Base-by-base conservation (phyloP, 2,888 invertebrate species). In the Cerceris rybyensis region DNA sequence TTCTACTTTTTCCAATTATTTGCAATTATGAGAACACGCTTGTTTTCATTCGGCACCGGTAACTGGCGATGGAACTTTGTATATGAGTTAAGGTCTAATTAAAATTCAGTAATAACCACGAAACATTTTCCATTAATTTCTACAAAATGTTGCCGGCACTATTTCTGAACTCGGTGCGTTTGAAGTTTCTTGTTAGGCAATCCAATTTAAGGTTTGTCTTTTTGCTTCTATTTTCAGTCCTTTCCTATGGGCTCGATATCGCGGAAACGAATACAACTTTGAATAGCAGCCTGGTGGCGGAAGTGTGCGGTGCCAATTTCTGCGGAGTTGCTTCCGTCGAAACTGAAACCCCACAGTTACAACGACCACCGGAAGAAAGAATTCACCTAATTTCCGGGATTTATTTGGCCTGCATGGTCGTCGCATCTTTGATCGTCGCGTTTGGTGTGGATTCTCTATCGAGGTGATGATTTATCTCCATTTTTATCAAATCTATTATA, bases 401-500 rank as follows among this genome's bases (percentile, higher is more conserved):
- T 78, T 98, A 97, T 92, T 93, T 98, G 7, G 95, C 94, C 0
- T 98, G 97, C 88, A 97, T 98, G 94, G 93, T 95, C 0, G 90
- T 93, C 0, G 98, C 98, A 0, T 95, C 96, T 14, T 84, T 96
- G 7, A 94, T 97, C 66, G 95, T 98, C 5, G 94, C 95, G 0
- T 92, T 97, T 46, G 96, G 97, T 17, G 96, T 98, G 0, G 98
- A 98, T 92, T 96, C 97, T 0, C 93, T 97, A 5, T 94, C 95
- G 65, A 95, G 96, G 96, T 97, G 92, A 86, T 87, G 46, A 64
- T 55, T 14, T 6, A 49, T 42, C 43, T n/a, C 13, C 11, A n/a
- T 2, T n/a, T 57, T 7, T 13, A 11, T 7, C 2, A 14, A 52
- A 52, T 14, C 7, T n/a, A 5, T n/a, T 14, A 7, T 1, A 7